Evolutionary conservation across 2,888 invertebrate species (phyloP), one percentile per base, ranked within the genome.

Genomic region (Stomorhina lunata): DNA sequence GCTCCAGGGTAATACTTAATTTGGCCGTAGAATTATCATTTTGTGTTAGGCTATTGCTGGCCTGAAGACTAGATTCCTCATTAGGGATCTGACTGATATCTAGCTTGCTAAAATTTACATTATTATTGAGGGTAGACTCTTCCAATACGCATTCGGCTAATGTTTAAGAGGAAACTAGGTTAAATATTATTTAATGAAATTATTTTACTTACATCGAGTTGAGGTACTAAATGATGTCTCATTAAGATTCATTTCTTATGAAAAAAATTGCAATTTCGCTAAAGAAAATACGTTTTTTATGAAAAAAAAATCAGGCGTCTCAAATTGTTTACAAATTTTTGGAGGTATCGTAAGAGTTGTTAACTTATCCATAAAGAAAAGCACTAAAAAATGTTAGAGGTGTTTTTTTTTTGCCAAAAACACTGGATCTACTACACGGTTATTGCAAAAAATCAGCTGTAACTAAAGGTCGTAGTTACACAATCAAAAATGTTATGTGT

Each of bases 1-100:
- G 48, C 6, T 81, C 61, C 12, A 82, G 17, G 1, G 77, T 80
- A 3, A 77, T 71, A 32, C 77, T 81, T 40, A 81, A 55, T 4
- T 75, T 69, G 2, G 17, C 2, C 22, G 20, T 12, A 9, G 22
- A 2, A 12, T 43, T 4, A 2, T 43, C 53, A 1, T 10, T 10
- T n/a, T 15, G n/a, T 3, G 37, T n/a, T 7, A 15, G 34, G 4
- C 20, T 10, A 1, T 9, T 37, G 15, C 3, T 40, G 22, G n/a
- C 37, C n/a, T 68, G 34, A 4, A 43, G 20, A 22, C 40, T 32
- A 2, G 37, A 34, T 20, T 73, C 63, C 22, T 45, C 27, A 15
- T 17, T 65, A 9, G 5, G 5, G 22, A 73, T 65, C 4, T 73
- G 29, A 2, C 43, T 79, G 4, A 80, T 43, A 17, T 77, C 63